These are phyloP conservation scores for Drosophila fungiperda DNA, from an alignment of 2,888 invertebrate species.

Conservation along the genomic window DNA sequence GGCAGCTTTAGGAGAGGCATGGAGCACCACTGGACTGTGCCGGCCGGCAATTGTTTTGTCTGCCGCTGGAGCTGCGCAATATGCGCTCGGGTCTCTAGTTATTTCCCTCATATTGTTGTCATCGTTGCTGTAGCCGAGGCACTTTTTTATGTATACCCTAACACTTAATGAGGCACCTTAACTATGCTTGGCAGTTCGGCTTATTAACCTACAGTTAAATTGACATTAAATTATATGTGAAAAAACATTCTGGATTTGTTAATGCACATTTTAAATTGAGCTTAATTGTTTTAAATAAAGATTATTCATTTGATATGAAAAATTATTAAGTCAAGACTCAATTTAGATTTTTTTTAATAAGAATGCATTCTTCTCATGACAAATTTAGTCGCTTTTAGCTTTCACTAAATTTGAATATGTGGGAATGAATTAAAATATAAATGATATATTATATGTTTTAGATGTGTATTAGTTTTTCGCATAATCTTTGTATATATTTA, in stretches of 20 bases:
- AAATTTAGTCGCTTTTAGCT: neutral
- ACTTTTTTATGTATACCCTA: conserved; percentile 26
- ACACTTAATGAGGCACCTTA: neutral
- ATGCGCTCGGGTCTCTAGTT: conserved; percentile 55
- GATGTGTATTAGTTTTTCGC: neutral
- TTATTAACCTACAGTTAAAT: no score
- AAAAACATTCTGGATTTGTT: neutral
- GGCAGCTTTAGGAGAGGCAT: neutral
- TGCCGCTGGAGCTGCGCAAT: conserved; percentile 49
- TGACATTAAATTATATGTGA: no score
- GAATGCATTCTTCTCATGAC: neutral
- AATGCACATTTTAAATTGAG: neutral
- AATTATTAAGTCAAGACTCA: neutral
- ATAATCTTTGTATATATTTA: neutral
- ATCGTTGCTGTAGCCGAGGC: conserved; percentile 38
- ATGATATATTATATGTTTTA: neutral
- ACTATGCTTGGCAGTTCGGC: neutral
- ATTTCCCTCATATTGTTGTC: conserved; percentile 54
- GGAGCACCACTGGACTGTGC: conserved; percentile 43
- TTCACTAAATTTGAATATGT: neutral
- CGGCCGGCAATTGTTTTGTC: conserved; percentile 78
- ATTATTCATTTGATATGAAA: neutral
- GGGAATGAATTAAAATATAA: neutral
- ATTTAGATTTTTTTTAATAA: neutral
- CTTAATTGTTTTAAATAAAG: neutral